Evolutionary conservation across 1,140 invertebrate species (phyloP).

Genomic region (Scaptomyza hsui): DNA sequence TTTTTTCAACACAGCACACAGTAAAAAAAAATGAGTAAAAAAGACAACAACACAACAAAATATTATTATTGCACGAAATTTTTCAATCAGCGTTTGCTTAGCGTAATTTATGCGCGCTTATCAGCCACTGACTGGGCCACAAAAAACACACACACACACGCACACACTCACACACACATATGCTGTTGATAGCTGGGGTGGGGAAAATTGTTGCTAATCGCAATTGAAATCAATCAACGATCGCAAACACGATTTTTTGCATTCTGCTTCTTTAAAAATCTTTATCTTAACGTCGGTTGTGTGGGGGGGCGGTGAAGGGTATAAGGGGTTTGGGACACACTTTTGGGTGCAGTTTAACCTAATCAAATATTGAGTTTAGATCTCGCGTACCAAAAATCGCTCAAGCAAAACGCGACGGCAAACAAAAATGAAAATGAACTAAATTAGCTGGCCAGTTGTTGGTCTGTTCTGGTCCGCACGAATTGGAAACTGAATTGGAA

Average conservation of each 20-base stretch:
- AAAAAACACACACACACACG: conserved; percentile 13
- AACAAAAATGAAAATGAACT: conserved; percentile 15
- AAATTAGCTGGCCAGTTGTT: conserved; percentile 17
- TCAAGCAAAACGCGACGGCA: conserved; percentile 32
- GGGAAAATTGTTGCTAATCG: conserved; percentile 14
- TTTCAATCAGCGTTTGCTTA: conserved; percentile 56
- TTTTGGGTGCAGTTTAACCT: too few species aligned
- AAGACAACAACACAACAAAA: conserved; percentile 18
- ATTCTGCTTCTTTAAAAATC: neutral
- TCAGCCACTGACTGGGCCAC: conserved; percentile 44
- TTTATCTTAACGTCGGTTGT: neutral
- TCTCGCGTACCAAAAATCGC: conserved; percentile 5
- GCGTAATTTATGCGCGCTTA: conserved; percentile 62
- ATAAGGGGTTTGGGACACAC: neutral
- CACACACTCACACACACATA: conserved; percentile 4
- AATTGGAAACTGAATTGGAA: conserved; percentile 61
- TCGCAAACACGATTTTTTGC: neutral
- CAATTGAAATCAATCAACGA: conserved; percentile 31
- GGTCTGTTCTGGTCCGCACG: conserved; percentile 35
- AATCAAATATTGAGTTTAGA: conserved; percentile 6
- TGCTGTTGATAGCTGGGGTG: conserved; percentile 7
- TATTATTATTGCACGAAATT: conserved; percentile 12
- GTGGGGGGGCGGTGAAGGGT: neutral
- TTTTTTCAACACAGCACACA: conserved; percentile 36
- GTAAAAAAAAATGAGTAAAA: conserved; percentile 38